These are phyloP conservation scores for Aproaerema taeniolella DNA, from an alignment of 2,888 invertebrate genomes.

Conservation along the genomic window DNA sequence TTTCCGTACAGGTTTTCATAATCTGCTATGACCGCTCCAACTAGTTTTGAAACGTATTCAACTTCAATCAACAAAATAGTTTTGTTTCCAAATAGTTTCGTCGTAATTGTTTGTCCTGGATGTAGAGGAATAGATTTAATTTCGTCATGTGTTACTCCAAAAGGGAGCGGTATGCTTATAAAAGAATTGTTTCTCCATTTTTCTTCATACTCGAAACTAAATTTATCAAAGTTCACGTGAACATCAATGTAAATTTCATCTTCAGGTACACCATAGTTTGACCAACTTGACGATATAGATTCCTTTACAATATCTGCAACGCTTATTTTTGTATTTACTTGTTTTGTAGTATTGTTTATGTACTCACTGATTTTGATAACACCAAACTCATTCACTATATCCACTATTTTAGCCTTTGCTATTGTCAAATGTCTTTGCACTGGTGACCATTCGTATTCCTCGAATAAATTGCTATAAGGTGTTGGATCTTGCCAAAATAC, in stretches of 20 bases:
- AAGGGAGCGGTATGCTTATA: conserved; percentile 23
- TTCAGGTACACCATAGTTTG: conserved; percentile 33
- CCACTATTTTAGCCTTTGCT: conserved; percentile 33
- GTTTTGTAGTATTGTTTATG: conserved; percentile 41
- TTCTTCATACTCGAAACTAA: conserved; percentile 28
- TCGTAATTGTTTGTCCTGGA: conserved; percentile 34
- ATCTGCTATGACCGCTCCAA: conserved; percentile 44
- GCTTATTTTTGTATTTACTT: conserved; percentile 26
- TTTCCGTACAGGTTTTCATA: conserved; percentile 46
- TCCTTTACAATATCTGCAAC: conserved; percentile 35
- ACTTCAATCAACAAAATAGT: conserved; percentile 41
- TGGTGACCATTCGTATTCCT: conserved; percentile 45
- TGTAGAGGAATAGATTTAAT: conserved; percentile 26
- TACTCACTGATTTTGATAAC: conserved; percentile 33
- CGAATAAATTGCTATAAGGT: conserved; percentile 38
- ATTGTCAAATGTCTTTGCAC: conserved; percentile 35
- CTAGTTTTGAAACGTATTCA: conserved; percentile 34
- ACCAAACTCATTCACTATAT: conserved; percentile 36
- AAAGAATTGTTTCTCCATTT: conserved; percentile 40
- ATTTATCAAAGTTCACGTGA: conserved; percentile 32
- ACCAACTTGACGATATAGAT: conserved; percentile 38
- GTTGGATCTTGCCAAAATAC: conserved; percentile 54
- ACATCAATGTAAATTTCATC: conserved; percentile 36
- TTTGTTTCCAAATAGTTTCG: conserved; percentile 37
- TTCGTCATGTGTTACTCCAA: conserved; percentile 32